phyloP scores from a whole-genome alignment of 2,797 vertebrate genomes.

The Alectoris magna region DNA sequence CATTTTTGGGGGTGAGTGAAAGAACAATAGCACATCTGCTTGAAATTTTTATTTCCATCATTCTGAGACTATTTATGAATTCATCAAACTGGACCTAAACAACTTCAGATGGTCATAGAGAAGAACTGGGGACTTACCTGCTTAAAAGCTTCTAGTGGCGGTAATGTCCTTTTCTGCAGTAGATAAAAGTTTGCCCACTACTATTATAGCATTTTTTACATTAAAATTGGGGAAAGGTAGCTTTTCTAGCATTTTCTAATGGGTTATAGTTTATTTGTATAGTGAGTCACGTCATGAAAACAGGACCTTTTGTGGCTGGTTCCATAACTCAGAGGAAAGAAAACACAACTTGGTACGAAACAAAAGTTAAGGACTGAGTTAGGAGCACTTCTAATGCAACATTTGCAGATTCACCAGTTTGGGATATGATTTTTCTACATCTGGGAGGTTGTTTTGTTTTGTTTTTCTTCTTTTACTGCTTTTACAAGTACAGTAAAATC shows the following conservation, averaged over 20 bases:
- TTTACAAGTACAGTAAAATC: not conserved
- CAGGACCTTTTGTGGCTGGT: not conserved
- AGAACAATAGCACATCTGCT: not conserved
- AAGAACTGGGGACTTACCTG: not conserved
- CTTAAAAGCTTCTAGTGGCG: not conserved
- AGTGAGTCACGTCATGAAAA: not conserved
- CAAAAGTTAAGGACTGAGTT: not conserved
- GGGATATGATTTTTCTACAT: accelerated
- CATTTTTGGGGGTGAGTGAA: not conserved
- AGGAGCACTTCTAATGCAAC: not conserved
- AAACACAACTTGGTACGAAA: not conserved
- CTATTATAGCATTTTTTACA: not conserved
- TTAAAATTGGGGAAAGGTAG: not conserved
- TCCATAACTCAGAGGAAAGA: not conserved
- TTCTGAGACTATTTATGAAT: not conserved
- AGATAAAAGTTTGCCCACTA: not conserved
- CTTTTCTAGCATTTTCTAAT: not conserved
- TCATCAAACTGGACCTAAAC: not conserved
- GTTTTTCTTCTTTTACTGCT: not conserved
- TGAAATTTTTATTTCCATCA: not conserved
- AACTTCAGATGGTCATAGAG: not conserved
- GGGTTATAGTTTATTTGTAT: not conserved
- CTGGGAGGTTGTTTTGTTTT: not conserved
- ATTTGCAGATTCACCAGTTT: not conserved
- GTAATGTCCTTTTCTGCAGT: not conserved